Conservation (phyloP, 2,797 vertebrate species). For the Dendrocincla fuliginosa region DNA sequence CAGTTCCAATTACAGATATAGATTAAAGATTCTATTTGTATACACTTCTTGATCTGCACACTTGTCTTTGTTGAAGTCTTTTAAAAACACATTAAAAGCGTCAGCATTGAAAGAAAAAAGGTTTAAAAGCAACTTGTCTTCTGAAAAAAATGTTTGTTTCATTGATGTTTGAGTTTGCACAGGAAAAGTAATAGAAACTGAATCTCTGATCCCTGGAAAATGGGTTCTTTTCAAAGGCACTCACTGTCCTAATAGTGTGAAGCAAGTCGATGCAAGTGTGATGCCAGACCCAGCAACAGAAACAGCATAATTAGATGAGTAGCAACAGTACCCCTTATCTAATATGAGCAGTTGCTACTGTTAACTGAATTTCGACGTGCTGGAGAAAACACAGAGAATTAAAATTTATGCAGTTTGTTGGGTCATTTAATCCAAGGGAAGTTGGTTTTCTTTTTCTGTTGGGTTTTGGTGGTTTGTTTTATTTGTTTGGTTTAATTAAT, state of each 20-base stretch:
- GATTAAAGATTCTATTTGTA: conserved; percentile 53
- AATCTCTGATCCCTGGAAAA: conserved; percentile 54
- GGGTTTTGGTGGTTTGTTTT: background rate
- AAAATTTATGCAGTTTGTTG: conserved; percentile 50
- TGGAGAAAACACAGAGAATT: conserved; percentile 62
- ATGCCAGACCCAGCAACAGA: conserved; percentile 56
- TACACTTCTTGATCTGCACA: conserved; percentile 32
- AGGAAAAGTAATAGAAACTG: conserved; percentile 50
- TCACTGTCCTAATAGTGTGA: conserved; percentile 53
- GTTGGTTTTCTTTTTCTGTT: background rate
- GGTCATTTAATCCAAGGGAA: background rate
- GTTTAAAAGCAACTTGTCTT: conserved; percentile 7
- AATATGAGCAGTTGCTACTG: conserved; percentile 79
- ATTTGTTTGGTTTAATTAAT: background rate
- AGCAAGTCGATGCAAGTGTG: background rate
- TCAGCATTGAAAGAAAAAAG: background rate
- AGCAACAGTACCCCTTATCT: conserved; percentile 81
- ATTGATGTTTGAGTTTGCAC: conserved; percentile 45
- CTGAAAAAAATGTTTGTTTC: conserved; percentile 54
- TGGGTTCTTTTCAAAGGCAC: conserved; percentile 54
- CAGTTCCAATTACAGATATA: conserved; percentile 13
- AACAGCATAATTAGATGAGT: conserved; percentile 75
- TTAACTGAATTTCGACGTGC: conserved; percentile 73
- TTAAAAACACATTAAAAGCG: conserved; percentile 27
- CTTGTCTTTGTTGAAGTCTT: conserved; percentile 10